These are phyloP conservation scores for Tadarida brasiliensis DNA, from an alignment of 2,797 vertebrate genomes.

Conservation along the genomic window DNA sequence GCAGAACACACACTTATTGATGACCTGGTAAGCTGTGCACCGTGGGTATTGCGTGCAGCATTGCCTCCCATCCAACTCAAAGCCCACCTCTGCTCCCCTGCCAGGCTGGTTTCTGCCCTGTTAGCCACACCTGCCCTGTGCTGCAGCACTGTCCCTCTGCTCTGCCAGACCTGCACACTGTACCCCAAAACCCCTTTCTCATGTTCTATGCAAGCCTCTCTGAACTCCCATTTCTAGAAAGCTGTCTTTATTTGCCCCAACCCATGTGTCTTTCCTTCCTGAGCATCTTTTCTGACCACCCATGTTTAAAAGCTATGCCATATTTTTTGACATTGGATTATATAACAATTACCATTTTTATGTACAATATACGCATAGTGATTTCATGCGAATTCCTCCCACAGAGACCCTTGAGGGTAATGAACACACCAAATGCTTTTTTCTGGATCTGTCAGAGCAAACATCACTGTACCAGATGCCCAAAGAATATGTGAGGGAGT, in stretches of 20 bases:
- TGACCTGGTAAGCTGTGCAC: background rate
- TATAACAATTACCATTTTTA: constrained; percentile 24
- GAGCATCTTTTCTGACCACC: background rate
- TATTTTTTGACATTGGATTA: constrained; percentile 28
- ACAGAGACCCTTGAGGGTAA: constrained; percentile 17
- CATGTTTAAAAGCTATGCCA: background rate
- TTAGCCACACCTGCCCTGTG: no score
- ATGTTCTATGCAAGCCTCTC: background rate
- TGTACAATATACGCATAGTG: background rate
- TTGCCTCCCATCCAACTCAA: background rate
- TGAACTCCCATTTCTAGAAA: background rate
- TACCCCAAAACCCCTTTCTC: no score
- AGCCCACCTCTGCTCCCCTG: background rate
- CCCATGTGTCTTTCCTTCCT: background rate
- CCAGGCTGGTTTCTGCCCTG: background rate
- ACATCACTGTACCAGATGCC: background rate
- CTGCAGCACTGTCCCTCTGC: background rate
- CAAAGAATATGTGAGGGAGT: background rate
- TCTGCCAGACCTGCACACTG: background rate
- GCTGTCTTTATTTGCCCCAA: background rate
- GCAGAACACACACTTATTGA: background rate
- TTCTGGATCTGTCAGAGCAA: constrained; percentile 44
- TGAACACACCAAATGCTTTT: constrained; percentile 36
- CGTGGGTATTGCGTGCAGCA: background rate
- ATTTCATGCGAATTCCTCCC: constrained; percentile 31